Evolutionary conservation across 2,797 vertebrate species (phyloP).

Genomic region (Poeciliopsis presidionis): DNA sequence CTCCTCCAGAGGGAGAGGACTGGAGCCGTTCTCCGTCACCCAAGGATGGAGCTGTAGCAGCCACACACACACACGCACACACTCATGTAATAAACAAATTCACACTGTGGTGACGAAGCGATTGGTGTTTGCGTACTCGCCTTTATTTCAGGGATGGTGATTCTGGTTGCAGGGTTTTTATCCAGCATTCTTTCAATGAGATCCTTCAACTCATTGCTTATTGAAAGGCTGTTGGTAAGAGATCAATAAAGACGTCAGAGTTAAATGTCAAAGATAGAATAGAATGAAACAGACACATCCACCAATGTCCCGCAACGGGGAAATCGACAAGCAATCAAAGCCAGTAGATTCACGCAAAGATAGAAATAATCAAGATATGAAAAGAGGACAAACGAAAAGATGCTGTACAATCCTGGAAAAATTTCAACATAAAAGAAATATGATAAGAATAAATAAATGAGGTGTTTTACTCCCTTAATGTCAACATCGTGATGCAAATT

Average conservation of each 20-base stretch:
- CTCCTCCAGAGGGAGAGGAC: slow-evolving; percentile 90
- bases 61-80: background rate
- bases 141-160: slow-evolving; percentile 92
- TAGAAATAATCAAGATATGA: too few species aligned
- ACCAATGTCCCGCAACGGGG: too few species aligned
- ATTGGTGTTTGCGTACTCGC: slow-evolving; percentile 62
- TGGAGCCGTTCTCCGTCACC: slow-evolving; percentile 84
- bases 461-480: background rate
- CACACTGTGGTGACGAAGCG: background rate
- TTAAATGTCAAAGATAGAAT: background rate
- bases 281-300: too few species aligned
- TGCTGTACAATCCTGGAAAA: too few species aligned
- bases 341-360: too few species aligned
- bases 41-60: slow-evolving; percentile 85
- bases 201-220: slow-evolving; percentile 84
- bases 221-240: slow-evolving; percentile 74
- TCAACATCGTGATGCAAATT: background rate
- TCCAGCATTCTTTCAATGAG: slow-evolving; percentile 90
- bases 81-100: background rate
- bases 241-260: background rate
- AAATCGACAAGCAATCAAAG: too few species aligned
- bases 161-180: slow-evolving; percentile 90
- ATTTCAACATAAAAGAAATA: too few species aligned
- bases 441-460: background rate
- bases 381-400: too few species aligned